A percentile compares a stretch with the other conserved stretches of the same genome.
These are phyloP conservation scores for Pristionchus fissidentatus DNA, from an alignment of 2,888 invertebrate genomes.

Conservation along the genomic window DNA sequence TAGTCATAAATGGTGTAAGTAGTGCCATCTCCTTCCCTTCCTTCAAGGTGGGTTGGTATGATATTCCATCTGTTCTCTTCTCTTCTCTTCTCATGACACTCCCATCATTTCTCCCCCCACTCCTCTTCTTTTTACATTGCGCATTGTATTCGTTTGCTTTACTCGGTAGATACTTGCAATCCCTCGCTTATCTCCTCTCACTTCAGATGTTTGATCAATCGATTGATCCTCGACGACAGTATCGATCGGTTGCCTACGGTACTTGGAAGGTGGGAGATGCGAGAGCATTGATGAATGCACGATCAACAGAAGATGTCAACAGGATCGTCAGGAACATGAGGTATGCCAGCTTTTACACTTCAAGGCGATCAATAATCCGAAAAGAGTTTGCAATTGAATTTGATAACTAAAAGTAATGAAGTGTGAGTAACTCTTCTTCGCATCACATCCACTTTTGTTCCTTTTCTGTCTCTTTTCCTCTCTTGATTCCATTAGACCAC, in stretches of 20 bases:
- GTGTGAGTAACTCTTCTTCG: background rate
- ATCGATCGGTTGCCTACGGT: slow-evolving; percentile 46
- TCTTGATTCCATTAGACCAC: background rate
- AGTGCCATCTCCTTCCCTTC: background rate
- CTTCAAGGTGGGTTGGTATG: slow-evolving; percentile 11
- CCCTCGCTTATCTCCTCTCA: background rate
- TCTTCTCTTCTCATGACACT: background rate
- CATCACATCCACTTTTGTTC: background rate
- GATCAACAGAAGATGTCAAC: slow-evolving; percentile 33
- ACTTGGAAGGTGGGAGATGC: slow-evolving; percentile 48
- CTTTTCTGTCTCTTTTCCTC: background rate
- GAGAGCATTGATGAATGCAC: slow-evolving; percentile 22
- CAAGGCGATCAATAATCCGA: background rate
- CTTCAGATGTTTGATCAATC: slow-evolving; percentile 26
- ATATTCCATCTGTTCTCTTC: background rate
- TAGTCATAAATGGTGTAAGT: slow-evolving; percentile 22
- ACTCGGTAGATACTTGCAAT: slow-evolving; percentile 38
- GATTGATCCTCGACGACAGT: slow-evolving; percentile 43
- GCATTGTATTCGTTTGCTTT: slow-evolving; percentile 40
- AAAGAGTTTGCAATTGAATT: background rate
- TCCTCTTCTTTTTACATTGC: slow-evolving; percentile 19
- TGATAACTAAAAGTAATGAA: background rate
- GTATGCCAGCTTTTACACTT: background rate
- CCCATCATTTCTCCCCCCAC: background rate
- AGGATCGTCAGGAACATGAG: background rate